Evolutionary conservation across 1,140 invertebrate genomes (phyloP), one percentile per base, ranked within the genome.

Genomic region (Acromyrmex heyeri): DNA sequence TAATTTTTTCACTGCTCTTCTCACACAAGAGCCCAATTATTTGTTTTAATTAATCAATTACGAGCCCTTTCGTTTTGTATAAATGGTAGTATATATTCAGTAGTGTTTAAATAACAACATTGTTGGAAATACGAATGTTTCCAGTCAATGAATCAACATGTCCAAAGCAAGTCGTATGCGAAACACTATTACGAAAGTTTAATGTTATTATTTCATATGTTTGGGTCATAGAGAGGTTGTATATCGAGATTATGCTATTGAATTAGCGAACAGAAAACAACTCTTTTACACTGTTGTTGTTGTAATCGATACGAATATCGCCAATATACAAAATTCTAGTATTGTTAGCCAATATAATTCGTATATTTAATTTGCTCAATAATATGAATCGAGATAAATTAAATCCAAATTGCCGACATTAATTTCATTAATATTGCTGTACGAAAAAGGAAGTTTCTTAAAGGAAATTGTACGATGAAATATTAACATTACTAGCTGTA

Each of bases 41-140:
- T 77, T 30, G 57, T 53, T 83, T 85, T 83, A 61, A 61, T 76
- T 85, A 62, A 18, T 27, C 76, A 72, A 87, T 88, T 85, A 87
- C 1, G 3, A 1, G 16, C 48, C 27, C 18, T 57, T 38, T 73
- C 67, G 18, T 82, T 69, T 64, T 48, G 59, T 21, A 10, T 69
- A 53, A 44, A 67, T 21, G 5, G 14, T 53, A 38, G 30, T 24
- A 0, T 16, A 69, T 61, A 62, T 50, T 75, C n/a, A 34, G 14
- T 10, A 67, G 59, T n/a, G 30, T 75, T 85, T 70, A 57, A 72
- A 30, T 61, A 82, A 61, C 16, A 61, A 82, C 3, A 7, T n/a
- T 0, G n/a, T 55, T 34, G 10, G 27, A 82, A 73, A 73, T 59
- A 82, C 5, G 7, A 73, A 48, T 21, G 24, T 82, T 73, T 82